Conservation (phyloP, 2,888 invertebrate genomes). For the Eueremaeus valkanovi region DNA sequence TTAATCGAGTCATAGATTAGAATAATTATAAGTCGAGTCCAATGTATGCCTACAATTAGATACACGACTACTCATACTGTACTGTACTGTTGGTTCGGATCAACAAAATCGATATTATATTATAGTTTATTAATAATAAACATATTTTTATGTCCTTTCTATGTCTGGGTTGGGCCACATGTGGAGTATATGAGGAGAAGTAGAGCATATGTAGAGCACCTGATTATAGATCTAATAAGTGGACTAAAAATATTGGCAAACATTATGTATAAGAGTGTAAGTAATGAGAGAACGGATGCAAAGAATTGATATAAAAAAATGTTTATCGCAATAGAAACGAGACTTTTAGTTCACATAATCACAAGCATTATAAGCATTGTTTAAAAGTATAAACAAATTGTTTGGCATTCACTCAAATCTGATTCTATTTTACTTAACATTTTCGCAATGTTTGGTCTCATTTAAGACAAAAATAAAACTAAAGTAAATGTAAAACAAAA, state of each 20-base stretch:
- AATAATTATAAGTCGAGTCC: no score
- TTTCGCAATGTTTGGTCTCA: no score
- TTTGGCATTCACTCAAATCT: not conserved
- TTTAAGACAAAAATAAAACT: no score
- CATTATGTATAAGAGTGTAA: not conserved
- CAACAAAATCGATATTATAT: no score
- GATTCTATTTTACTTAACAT: not conserved
- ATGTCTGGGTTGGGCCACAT: not conserved
- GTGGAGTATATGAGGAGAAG: not conserved
- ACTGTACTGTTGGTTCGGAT: no score
- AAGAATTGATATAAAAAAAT: not conserved
- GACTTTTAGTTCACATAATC: not conserved
- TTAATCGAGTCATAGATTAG: no score
- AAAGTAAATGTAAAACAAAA: no score
- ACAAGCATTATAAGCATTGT: not conserved
- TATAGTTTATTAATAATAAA: not conserved
- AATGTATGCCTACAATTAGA: no score
- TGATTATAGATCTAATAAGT: not conserved
- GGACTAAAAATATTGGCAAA: not conserved
- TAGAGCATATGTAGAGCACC: not conserved
- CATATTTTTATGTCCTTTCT: not conserved
- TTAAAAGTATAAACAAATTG: not conserved
- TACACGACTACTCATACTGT: no score
- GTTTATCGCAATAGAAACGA: not conserved
- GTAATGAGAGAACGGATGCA: not conserved